These are phyloP conservation scores for Therioaphis trifolii DNA, from an alignment of 2,888 invertebrate species.

Conservation along the genomic window DNA sequence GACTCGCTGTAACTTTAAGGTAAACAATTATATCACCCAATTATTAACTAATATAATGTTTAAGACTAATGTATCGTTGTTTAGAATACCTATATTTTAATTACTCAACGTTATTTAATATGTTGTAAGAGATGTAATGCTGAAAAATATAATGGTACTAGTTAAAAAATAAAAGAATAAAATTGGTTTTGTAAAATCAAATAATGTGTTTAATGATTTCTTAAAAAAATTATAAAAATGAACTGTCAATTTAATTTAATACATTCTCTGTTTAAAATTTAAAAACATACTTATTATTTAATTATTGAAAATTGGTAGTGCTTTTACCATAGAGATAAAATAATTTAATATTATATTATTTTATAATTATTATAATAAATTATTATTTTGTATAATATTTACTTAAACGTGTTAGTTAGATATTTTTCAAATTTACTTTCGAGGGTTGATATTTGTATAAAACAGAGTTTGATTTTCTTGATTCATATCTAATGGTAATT, in stretches of 20 bases:
- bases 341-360: not conserved
- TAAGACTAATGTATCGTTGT: constrained; percentile 6
- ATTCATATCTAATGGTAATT: constrained; percentile 1
- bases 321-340: too few relatives aligned
- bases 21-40: not conserved
- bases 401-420: constrained; percentile 4
- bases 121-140: constrained; percentile 7
- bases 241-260: constrained; percentile 9
- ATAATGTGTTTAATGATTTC: constrained; percentile 7
- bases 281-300: constrained; percentile 11
- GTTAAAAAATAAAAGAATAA: not conserved
- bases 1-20: constrained; percentile 1
- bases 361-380: constrained; percentile 1
- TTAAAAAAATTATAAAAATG: constrained; percentile 11
- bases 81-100: constrained; percentile 20
- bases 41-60: not conserved
- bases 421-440: constrained; percentile 4
- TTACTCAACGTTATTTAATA: not conserved
- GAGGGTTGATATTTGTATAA: constrained; percentile 10
- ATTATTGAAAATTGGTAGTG: not conserved
- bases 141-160: too few relatives aligned
- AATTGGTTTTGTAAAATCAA: constrained; percentile 7
- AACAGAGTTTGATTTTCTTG: constrained; percentile 7
- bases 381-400: constrained; percentile 13
- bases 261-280: constrained; percentile 8